Evolutionary conservation across 2,113 vertebrate genomes (phyloP).

Genomic region (Terrapene triunguis): DNA sequence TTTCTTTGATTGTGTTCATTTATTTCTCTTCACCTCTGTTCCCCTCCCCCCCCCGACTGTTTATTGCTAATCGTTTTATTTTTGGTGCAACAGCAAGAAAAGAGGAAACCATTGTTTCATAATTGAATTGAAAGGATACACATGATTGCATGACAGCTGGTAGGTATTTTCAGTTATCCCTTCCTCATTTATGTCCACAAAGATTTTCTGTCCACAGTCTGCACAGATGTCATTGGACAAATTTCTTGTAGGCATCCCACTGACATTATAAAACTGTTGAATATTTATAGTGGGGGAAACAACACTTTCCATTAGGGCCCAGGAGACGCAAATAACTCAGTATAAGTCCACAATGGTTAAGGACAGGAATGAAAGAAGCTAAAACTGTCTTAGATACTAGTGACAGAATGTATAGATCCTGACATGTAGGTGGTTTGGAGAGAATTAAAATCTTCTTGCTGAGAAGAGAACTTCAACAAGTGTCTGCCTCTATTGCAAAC

Average conservation of each 20-base stretch:
- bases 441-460: slow-evolving; percentile 8
- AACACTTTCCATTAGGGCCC: neutral
- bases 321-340: neutral
- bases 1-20: neutral
- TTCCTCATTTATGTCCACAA: slow-evolving; percentile 83
- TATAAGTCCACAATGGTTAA: slow-evolving; percentile 6
- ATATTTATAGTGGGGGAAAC: neutral
- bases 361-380: neutral
- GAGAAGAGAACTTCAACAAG: neutral
- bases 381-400: neutral
- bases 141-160: slow-evolving; percentile 85
- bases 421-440: neutral
- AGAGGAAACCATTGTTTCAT: slow-evolving; percentile 8
- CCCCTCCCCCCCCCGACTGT: neutral
- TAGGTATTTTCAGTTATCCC: slow-evolving; percentile 84
- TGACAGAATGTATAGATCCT: neutral
- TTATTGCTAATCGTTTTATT: neutral
- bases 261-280: slow-evolving; percentile 80
- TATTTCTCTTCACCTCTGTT: neutral
- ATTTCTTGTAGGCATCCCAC: slow-evolving; percentile 79
- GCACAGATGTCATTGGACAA: slow-evolving; percentile 76
- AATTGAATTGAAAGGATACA: slow-evolving; percentile 74
- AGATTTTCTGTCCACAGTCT: slow-evolving; percentile 81
- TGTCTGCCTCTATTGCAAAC: neutral
- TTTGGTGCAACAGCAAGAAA: slow-evolving; percentile 16